These are phyloP conservation scores for Elephantulus edwardii DNA, from an alignment of 2,113 vertebrate genomes.

Conservation along the genomic window DNA sequence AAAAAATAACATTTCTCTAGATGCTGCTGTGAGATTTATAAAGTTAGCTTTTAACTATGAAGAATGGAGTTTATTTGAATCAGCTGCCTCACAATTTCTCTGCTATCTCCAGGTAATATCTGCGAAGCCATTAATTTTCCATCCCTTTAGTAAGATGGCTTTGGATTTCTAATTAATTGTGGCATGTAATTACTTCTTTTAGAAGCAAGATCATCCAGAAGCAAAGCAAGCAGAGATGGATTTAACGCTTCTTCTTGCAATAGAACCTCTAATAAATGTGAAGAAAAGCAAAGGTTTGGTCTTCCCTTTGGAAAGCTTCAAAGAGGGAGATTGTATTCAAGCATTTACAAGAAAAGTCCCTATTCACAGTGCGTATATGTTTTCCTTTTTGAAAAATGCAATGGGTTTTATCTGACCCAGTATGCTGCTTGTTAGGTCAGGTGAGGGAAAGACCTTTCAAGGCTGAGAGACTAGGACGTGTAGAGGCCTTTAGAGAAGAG, in stretches of 20 bases:
- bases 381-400: slow-evolving; percentile 4
- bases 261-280: slow-evolving; percentile 84
- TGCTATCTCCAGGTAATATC: slow-evolving; percentile 88
- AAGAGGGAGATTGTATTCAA: slow-evolving; percentile 28
- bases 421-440: neutral
- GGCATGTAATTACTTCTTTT: slow-evolving; percentile 38
- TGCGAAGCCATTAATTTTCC: neutral
- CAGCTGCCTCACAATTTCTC: slow-evolving; percentile 82
- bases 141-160: slow-evolving; percentile 19
- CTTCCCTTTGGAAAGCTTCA: slow-evolving; percentile 50
- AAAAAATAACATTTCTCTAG: slow-evolving; percentile 85
- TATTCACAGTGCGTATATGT: slow-evolving; percentile 73
- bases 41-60: slow-evolving; percentile 93
- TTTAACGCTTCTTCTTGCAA: slow-evolving; percentile 86
- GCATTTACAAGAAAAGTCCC: slow-evolving; percentile 59
- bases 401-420: neutral
- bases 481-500: neutral
- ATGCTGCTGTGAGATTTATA: slow-evolving; percentile 89
- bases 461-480: neutral
- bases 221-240: slow-evolving; percentile 89
- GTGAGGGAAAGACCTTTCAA: neutral
- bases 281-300: slow-evolving; percentile 73
- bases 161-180: neutral
- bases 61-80: slow-evolving; percentile 88
- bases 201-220: slow-evolving; percentile 84